Conservation (phyloP, 2,797 vertebrate genomes). For the Streptopelia turtur region DNA sequence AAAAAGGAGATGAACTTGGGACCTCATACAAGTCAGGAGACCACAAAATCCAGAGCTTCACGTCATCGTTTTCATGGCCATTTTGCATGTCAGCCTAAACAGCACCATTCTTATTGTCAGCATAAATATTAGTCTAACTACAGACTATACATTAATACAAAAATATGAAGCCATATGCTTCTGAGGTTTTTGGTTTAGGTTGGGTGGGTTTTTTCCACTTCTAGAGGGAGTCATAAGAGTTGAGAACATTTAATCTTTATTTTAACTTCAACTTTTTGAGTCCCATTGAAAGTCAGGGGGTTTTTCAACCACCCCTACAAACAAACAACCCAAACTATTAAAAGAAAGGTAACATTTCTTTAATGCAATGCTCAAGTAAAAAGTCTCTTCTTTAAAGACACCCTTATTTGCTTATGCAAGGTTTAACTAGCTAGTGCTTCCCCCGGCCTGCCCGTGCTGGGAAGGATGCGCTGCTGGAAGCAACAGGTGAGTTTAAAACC, state of each 20-base stretch:
- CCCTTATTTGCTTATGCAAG: neutral
- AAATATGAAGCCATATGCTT: neutral
- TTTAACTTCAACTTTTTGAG: neutral
- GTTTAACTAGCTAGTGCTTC: neutral
- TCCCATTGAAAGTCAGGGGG: neutral
- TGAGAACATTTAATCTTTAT: neutral
- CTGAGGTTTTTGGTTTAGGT: neutral
- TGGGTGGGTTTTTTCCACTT: neutral
- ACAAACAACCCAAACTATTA: neutral
- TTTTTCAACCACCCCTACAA: neutral
- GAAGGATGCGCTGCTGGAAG: neutral
- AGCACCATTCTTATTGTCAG: neutral
- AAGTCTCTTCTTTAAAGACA: neutral
- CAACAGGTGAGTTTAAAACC: neutral
- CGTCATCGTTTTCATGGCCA: neutral
- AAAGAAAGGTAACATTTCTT: neutral
- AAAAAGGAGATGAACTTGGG: neutral
- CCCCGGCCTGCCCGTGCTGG: neutral
- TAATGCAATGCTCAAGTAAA: neutral
- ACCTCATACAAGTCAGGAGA: neutral
- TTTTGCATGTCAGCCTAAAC: neutral
- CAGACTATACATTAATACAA: neutral
- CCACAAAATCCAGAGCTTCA: neutral
- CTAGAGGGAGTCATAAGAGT: neutral
- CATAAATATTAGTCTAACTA: neutral